phyloP scores from a whole-genome alignment of 1,140 invertebrate species.

The Drusus annulatus region DNA sequence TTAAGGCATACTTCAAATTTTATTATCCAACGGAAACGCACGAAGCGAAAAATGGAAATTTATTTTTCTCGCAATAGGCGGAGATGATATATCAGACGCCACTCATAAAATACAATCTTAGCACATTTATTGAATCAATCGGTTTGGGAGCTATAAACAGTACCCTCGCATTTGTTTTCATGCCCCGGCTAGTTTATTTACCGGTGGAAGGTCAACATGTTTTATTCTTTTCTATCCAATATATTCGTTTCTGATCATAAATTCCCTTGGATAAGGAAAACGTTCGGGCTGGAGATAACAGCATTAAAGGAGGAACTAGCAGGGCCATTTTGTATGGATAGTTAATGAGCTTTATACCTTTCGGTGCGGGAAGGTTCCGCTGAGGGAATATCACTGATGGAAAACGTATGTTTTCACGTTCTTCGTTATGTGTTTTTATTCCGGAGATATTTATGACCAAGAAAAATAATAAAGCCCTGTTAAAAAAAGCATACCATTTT shows the following conservation, averaged over 20 bases:
- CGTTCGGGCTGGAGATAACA: slow-evolving; percentile 24
- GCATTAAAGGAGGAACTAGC: slow-evolving; percentile 38
- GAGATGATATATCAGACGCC: slow-evolving; percentile 43
- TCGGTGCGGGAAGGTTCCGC: slow-evolving; percentile 3
- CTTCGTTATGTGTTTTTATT: slow-evolving; percentile 6
- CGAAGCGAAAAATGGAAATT: slow-evolving; percentile 24
- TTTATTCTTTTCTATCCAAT: slow-evolving; percentile 46
- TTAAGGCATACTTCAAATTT: slow-evolving; percentile 31
- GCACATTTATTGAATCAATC: slow-evolving; percentile 53
- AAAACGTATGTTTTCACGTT: slow-evolving; percentile 2
- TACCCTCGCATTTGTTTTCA: slow-evolving; percentile 48
- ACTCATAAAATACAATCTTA: slow-evolving; percentile 45
- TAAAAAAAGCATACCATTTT: no score
- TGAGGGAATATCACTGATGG: slow-evolving; percentile 22
- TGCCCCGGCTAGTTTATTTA: slow-evolving; percentile 50
- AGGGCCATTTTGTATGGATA: slow-evolving; percentile 32
- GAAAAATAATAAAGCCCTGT: no score
- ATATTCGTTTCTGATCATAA: slow-evolving; percentile 45
- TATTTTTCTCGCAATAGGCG: slow-evolving; percentile 23
- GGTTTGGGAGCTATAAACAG: slow-evolving; percentile 51
- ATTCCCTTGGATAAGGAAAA: slow-evolving; percentile 22
- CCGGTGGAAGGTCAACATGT: slow-evolving; percentile 50
- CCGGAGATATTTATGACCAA: background rate
- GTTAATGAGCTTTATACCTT: slow-evolving; percentile 35
- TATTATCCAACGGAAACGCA: slow-evolving; percentile 8